Evolutionary conservation across 2,113 vertebrate genomes (phyloP), one percentile per base, ranked within the genome.

Genomic region (Orthonyx spaldingii): DNA sequence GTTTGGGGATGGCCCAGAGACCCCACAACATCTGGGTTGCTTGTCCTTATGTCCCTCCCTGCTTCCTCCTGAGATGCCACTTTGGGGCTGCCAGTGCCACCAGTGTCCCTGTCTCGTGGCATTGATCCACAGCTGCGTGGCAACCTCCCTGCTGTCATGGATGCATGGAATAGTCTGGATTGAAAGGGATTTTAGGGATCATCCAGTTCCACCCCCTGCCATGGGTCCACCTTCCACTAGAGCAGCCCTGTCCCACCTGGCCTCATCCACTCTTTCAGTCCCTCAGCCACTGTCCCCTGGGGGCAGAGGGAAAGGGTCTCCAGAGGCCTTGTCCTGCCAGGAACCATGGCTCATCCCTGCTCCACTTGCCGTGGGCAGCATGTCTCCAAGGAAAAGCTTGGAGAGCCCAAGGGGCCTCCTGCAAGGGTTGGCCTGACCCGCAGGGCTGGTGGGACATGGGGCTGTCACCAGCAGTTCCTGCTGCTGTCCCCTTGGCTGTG

Each of bases 11-110:
- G 44, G 21, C 44, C 26, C 83, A 18, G 55, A 2, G 44, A 57
- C 24, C 14, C 49, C 1, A 27, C 63, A n/a, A 28, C 10, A 14
- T 2, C 17, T 2, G 2, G 6, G 13, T 44, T 39, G 22, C 9
- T 46, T 2, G 0, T 28, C 56, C 56, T 26, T 14, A 0, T 46
- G 60, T 42, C 41, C 68, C 32, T 53, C 2, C 2, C 46, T 37
- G 60, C 46, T 46, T 49, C 30, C n/a, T 49, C 41, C 50, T 21
- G 3, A 64, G 44, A 55, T 10, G n/a, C 57, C 59, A 44, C 71
- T 69, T 19, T 13, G 82, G 55, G 50, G 22, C 44, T 84, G 80
- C 15, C 18, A 8, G 16, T 8, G 41, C 39, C 20, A 53, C 16
- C 84, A 7, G 70, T 26, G 90, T 47, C 53, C 26, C 49, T 7